A percentile compares a stretch with the other conserved stretches of the same genome.
phyloP scores from a whole-genome alignment of 2,113 vertebrate genomes.

The Gasterosteus nipponicus region DNA sequence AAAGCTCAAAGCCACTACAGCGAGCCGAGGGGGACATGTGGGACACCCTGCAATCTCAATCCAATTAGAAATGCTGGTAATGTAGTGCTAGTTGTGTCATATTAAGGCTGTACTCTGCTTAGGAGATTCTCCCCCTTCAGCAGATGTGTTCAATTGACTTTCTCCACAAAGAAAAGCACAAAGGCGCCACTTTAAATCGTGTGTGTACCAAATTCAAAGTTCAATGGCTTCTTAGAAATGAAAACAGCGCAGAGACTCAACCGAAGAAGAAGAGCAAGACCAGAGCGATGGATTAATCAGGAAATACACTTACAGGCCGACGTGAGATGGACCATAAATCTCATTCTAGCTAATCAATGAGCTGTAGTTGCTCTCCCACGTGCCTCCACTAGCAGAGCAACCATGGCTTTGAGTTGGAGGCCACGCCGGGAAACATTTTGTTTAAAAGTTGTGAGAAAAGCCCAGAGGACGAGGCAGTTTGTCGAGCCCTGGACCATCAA shows the following conservation, averaged over 20 bases:
- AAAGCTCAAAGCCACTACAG: background rate
- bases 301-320: too few species aligned
- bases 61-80: background rate
- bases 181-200: too few species aligned
- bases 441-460: background rate
- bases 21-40: slow-evolving; percentile 2
- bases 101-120: background rate
- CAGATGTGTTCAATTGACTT: too few species aligned
- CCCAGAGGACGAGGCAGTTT: too few species aligned
- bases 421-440: background rate
- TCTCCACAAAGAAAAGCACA: background rate
- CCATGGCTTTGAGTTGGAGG: background rate
- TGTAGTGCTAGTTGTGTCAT: background rate
- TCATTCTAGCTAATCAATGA: background rate
- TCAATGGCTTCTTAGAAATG: background rate
- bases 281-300: background rate
- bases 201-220: too few species aligned
- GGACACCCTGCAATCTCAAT: background rate
- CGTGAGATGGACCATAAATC: background rate
- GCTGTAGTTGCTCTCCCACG: background rate
- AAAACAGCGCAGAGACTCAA: background rate
- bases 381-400: background rate
- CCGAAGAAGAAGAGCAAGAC: background rate
- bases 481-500: background rate
- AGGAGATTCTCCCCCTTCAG: too few species aligned